Evolutionary conservation across 2,888 invertebrate genomes (phyloP), one percentile per base, ranked within the genome.

Genomic region (Parascotia fuliginaria): DNA sequence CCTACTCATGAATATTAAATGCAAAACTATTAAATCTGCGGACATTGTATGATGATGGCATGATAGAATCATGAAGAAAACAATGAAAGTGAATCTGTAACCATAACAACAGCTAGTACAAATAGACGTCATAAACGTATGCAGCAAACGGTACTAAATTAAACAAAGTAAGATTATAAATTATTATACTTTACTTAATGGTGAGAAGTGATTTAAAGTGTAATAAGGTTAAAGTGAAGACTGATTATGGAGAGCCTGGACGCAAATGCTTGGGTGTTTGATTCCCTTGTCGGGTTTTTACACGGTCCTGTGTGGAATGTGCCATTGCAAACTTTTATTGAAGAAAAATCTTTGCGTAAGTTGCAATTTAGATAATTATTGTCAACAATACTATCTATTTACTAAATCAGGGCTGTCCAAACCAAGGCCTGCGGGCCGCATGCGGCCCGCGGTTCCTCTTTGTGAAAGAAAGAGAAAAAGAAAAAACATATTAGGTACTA

Each of bases 301-400:
- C 97, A 97, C 82, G 98, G 98, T 1, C 97, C 98, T 0, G 94
- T 98, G 37, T 98, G 98, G 97, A 97, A 97, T 78, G 95, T 97
- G 9, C 98, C 98, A 0, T 89, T 98, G 42, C 94, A 97, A 75
- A 97, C 96, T 22, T 98, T 98, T 78, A 96, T 98, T 60, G 98
- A 98, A 86, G 97, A 97, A 76, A 97, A 97, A 85, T 98, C 98
- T 45, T 87, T 98, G 64, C 96, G 98, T 98, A 94, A 92, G 94
- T 76, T 41, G 19, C 15, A 38, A n/a, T n/a, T 24, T 29, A 12
- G 32, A 28, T 14, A 22, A 29, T 36, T 11, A 19, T 40, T 31
- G 16, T 16, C 7, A 14, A 9, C 16, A 9, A 3, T 14, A 14
- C 1, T 7, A 32, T 32, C 14, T 32, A 32, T n/a, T 33, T 16